Percentiles rank a stretch among this genome's conserved stretches.
Evolutionary conservation across 2,888 invertebrate species (phyloP).

Genomic region (Dicroscelio sp.): DNA sequence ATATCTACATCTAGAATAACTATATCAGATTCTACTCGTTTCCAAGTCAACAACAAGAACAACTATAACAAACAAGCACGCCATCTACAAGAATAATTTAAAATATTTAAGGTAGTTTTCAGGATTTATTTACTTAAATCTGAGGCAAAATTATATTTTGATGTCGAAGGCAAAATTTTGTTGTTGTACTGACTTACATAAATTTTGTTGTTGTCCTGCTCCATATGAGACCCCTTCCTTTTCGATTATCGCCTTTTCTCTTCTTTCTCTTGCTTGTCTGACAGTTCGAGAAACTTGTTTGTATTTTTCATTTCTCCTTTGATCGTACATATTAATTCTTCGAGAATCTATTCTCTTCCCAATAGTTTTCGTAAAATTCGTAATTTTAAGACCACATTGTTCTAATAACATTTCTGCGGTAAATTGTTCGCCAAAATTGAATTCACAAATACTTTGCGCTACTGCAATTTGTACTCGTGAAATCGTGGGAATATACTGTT

Average conservation of each 20-base stretch:
- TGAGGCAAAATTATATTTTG: neutral
- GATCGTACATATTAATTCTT: neutral
- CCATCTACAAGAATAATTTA: too few species aligned
- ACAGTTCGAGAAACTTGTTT: neutral
- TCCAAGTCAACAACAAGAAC: too few species aligned
- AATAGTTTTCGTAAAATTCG: neutral
- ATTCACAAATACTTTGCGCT: neutral
- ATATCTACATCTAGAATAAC: too few species aligned
- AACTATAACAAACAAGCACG: too few species aligned
- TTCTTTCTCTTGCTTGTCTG: neutral
- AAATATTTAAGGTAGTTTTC: too few species aligned
- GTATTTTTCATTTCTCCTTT: neutral
- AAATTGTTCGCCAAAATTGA: neutral
- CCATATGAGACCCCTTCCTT: neutral
- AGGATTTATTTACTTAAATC: neutral
- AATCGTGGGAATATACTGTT: neutral
- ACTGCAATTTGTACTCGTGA: neutral
- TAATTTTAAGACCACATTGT: neutral
- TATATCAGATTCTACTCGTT: too few species aligned
- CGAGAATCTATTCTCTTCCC: neutral
- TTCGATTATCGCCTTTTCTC: neutral
- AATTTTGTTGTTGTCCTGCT: neutral
- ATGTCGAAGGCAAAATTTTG: too few species aligned
- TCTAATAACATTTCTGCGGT: neutral
- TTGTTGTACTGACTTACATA: neutral